Evolutionary conservation across 2,888 invertebrate species (phyloP).

Genomic region (Macrophya annulata): DNA sequence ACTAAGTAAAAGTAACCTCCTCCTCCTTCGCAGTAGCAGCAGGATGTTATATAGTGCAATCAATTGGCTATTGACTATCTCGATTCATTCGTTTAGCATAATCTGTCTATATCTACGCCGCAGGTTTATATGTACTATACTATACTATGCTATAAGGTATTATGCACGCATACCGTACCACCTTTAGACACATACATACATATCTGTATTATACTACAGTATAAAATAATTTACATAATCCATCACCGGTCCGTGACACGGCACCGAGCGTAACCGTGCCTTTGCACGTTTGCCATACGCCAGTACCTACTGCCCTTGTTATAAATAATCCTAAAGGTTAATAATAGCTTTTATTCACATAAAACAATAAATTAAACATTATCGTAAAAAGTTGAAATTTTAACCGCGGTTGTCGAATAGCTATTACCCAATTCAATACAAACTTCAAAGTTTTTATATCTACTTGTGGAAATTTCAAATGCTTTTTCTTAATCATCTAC

Average conservation of each 20-base stretch:
- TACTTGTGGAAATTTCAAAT: neutral
- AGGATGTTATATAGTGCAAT: conserved; percentile 21
- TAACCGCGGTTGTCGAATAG: neutral
- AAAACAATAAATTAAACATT: conserved; percentile 8
- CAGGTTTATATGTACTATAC: neutral
- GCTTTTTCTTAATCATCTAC: neutral
- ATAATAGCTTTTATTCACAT: conserved; percentile 51
- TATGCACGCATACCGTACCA: neutral
- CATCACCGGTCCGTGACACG: conserved; percentile 55
- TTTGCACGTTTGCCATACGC: neutral
- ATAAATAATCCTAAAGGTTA: conserved; percentile 36
- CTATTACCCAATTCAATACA: neutral
- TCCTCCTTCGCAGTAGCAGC: neutral
- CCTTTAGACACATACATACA: neutral
- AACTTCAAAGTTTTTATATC: neutral
- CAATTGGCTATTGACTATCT: conserved; percentile 40
- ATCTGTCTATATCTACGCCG: conserved; percentile 34
- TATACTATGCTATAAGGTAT: neutral
- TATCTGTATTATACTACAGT: neutral
- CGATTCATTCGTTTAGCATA: conserved; percentile 50
- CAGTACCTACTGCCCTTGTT: conserved; percentile 30
- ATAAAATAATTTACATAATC: conserved; percentile 56
- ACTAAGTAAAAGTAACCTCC: neutral
- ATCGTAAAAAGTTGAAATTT: conserved; percentile 29
- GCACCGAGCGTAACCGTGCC: conserved; percentile 46